Base-by-base conservation (phyloP, 2,113 vertebrate genomes). In the Eurystomus gularis region DNA sequence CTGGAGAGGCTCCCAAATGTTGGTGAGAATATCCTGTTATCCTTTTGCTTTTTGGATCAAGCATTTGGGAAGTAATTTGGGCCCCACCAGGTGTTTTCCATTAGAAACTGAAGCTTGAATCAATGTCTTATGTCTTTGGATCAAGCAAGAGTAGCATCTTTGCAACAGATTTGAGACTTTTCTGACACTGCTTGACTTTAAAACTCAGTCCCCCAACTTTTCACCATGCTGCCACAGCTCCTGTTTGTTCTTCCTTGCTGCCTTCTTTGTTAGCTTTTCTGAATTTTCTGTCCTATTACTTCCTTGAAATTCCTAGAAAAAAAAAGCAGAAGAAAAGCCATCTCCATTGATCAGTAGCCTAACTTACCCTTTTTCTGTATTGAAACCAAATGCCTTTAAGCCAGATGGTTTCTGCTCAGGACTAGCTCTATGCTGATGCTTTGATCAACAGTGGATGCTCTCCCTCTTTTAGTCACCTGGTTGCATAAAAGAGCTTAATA, bases 91-190 rank as follows among this genome's bases (percentile, higher is more conserved):
- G 35, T 91, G 86, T 79, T 96, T 87, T 39, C 77, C 69, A 79
- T 87, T 91, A 82, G 55, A 75, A 86, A n/a, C 64, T 55, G 83
- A 84, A n/a, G 7, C 86, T 95, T 51, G 68, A 62, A 91, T 89
- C 35, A 29, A 71, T 60, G 33, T 23, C 83, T 94, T 65, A 35
- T 19, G 46, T 37, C 33, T 88, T 57, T 49, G 65, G 48, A 82
- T 69, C 21, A 79, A 86, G 83, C 29, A 54, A 70, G 39, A 57
- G 55, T 66, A 88, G 81, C 93, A 95, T 93, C 93, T 96, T 95
- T 90, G 70, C 70, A 90, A 29, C 93, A 93, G 86, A 95, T 82
- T 37, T 35, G 58, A 61, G 73, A 8, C 5, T 80, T 65, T 77
- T 69, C 66, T 76, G 25, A 13, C 24, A 42, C n/a, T 2, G 14